A percentile compares a stretch with the other conserved stretches of the same genome.
Conservation (phyloP, 2,888 invertebrate species). For the Penaeus monodon region DNA sequence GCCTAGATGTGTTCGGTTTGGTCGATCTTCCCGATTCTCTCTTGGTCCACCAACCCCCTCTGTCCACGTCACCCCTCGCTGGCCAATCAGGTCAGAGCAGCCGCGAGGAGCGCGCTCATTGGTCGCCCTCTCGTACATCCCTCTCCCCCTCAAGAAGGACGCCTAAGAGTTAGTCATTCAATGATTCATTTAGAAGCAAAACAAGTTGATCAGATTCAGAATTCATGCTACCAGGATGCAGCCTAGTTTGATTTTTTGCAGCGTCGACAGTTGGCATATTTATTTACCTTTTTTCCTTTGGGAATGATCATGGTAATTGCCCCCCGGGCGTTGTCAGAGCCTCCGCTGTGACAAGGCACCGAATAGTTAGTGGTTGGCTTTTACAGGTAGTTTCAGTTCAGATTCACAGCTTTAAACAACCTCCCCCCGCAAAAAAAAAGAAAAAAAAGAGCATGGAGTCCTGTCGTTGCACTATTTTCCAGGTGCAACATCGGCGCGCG, state of each 20-base stretch:
- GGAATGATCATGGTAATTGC: too few relatives aligned
- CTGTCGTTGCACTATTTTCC: too few relatives aligned
- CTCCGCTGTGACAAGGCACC: too few relatives aligned
- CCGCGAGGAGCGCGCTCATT: conserved; percentile 45
- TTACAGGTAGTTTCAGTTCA: too few relatives aligned
- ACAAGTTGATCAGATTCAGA: conserved; percentile 21
- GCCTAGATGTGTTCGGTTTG: conserved; percentile 61
- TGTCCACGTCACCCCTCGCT: conserved; percentile 61
- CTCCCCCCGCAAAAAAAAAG: too few relatives aligned
- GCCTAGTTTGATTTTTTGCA: conserved; percentile 9
- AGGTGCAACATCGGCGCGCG: too few relatives aligned
- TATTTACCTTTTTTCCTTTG: not conserved
- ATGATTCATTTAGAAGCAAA: conserved; percentile 15
- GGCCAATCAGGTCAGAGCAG: conserved; percentile 64
- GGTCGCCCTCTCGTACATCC: conserved; percentile 38
- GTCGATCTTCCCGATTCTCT: conserved; percentile 53
- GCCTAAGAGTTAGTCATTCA: conserved; percentile 49
- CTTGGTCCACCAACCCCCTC: conserved; percentile 44
- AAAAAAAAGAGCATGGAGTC: too few relatives aligned
- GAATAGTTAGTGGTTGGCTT: too few relatives aligned
- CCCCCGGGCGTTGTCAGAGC: too few relatives aligned
- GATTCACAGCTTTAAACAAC: too few relatives aligned
- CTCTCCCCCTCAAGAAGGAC: conserved; percentile 54
- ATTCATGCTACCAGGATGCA: conserved; percentile 27
- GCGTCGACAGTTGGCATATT: not conserved